Evolutionary conservation across 1,140 invertebrate species (phyloP), one percentile per base, ranked within the genome.

Genomic region (Teleogryllus occipitalis): DNA sequence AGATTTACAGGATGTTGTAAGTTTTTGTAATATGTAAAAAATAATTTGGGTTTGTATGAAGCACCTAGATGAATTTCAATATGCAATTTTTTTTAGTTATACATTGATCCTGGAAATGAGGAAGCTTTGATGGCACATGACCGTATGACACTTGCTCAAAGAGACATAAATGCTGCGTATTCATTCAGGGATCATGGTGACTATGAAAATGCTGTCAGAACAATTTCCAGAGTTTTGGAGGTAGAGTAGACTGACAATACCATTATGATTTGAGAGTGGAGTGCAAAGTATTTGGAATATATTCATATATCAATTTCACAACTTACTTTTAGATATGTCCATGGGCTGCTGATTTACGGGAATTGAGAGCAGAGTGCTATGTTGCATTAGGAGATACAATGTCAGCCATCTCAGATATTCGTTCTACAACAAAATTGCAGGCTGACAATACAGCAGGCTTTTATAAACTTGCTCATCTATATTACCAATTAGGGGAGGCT

Each of bases 401-500:
- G 82, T 92, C 93, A 80, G 98, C 98, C 12, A 95, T 99, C 80
- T 91, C 92, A 22, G 98, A 99, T 86, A 91, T 99, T 82, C 89
- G 95, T 80, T 92, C 95, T 6, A 93, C 96, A 8, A 97, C 97
- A 18, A 96, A 97, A 84, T 88, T 99, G 49, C 90, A 93, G 74
- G 91, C 93, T 78, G 98, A 99, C 86, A 97, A 97, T 84, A 98
- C 97, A 0, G 91, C 92, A 78, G 96, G 96, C 0, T 97, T 92
- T 86, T 92, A 92, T 79, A 94, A 95, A 82, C 89, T 99, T 0
- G 92, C 96, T 47, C 87, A 88, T 72, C 86, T 99, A 73, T 90
- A 97, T 72, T 99, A 99, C 87, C 89, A 92, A 82, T 89, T 98
- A 76, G 98, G 98, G 14, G 94, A 98, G 82, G 94, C 96, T 49